Evolutionary conservation across 1,140 invertebrate genomes (phyloP), one percentile per base, ranked within the genome.

Genomic region (Linepithema humile): DNA sequence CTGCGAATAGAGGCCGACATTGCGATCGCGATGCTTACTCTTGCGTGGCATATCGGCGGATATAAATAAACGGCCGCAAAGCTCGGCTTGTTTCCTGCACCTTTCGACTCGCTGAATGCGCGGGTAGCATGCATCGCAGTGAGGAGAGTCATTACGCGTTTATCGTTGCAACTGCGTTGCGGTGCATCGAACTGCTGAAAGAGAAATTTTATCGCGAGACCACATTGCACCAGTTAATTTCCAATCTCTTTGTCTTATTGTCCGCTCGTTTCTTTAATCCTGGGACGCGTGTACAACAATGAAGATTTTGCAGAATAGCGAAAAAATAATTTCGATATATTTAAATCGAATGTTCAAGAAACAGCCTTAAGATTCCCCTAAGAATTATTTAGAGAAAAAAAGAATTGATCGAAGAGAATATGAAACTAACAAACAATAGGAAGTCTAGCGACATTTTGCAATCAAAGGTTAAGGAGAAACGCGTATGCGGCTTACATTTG

Each of bases 21-120:
- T 84, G 90, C 89, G 83, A 90, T 90, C 85, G 87, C 87, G 87
- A 83, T 88, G 87, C 88, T 88, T 91, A 87, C 82, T 85, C 89
- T 87, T 87, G 88, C 88, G 55, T 84, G 67, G 85, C 88, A 77
- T 86, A 85, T 85, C 85, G 62, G 67, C 82, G 86, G 84, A 85
- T 90, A 88, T 87, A 89, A 88, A 91, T 89, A 89, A 86, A 83
- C 80, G 72, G 55, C 50, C 69, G 57, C 73, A 83, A 88, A 84
- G 53, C 82, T 86, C 59, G 38, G 15, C 65, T 88, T 72, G 85
- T 89, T 88, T 89, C 87, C 85, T 88, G 82, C 84, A 87, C 85
- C 73, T 85, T 89, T 88, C 84, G 78, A 85, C 70, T 57, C 43
- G 74, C 57, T 77, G 59, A 77, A 40, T 64, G 43, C 32, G 74